Base-by-base conservation (phyloP, 2,113 vertebrate genomes). In the Platycercus adscitus region DNA sequence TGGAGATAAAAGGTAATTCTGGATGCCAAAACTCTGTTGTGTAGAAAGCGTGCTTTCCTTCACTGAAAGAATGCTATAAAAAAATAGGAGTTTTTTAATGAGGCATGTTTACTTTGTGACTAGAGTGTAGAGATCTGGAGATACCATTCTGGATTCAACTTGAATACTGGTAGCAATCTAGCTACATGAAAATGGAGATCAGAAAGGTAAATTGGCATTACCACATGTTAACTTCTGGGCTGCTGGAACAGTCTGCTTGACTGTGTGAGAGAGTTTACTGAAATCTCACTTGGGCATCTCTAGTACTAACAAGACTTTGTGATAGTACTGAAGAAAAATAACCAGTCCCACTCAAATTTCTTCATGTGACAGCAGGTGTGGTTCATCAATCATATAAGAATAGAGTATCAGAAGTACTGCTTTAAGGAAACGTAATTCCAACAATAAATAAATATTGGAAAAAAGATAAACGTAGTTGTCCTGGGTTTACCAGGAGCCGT, bases 1-100 rank as follows among this genome's bases (percentile, higher is more conserved):
- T 16, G 73, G 94, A 95, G 94, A 95, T 87, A 89, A 95, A 95
- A 95, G 72, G 39, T 93, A 75, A 89, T 92, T 76, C 77, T 5
- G 7, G 33, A 60, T 65, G 84, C 80, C 81, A 84, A 55, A 88
- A 86, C 64, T 63, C 86, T 71, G 71, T 44, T 55, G 16, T 60
- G 69, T 66, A 86, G n/a, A 68, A 47, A 41, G 60, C 3, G 0
- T 37, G 46, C 58, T 78, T 15, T 88, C 69, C 28, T 88, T 9
- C 0, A 4, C 72, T 75, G 72, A 49, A 79, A 86, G 71, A 52
- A 61, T 20, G 52, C 31, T 43, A 47, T 11, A 89, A 81, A 84
- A 61, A 81, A 89, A 75, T 20, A 17, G 13, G 33, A 79, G 19
- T 11, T 64, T 86, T 86, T 68, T 49, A 86, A 60, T 43, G 69